Evolutionary conservation across 2,797 vertebrate species (phyloP), one percentile per base, ranked within the genome.

Genomic region (Danionella dracula): DNA sequence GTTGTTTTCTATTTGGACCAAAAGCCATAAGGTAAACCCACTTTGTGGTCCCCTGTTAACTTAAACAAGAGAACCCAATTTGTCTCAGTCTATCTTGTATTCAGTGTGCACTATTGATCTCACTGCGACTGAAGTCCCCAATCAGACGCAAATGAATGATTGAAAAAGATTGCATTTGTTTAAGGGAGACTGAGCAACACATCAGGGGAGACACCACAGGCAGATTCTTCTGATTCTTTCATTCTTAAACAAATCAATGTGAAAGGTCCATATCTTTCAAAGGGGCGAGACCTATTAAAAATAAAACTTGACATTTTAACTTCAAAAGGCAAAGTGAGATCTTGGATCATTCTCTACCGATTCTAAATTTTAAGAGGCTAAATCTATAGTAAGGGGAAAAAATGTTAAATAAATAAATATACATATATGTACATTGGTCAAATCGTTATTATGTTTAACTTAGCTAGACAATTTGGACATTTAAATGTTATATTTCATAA

Each of bases 401-500:
- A n/a, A n/a, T n/a, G n/a, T n/a, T n/a, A n/a, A n/a, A n/a, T n/a
- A n/a, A n/a, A n/a, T n/a, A n/a, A 55, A 70, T 44, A 60, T 63
- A 53, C 55, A 64, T 34, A 17, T 56, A 57, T 70, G 23, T 73
- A 62, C 71, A 78, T 73, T 59, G 71, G 71, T 76, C 57, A 73
- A 71, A 72, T 56, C 34, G 62, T 81, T 44, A 54, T 56, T 66
- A 81, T 75, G 58, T 61, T 61, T 46, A 57, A 61, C 66, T 59
- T 46, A 63, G 37, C 68, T 65, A 68, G 48, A 60, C 66, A 49
- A 68, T 41, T 72, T 77, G 72, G 55, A 71, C 76, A 70, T 65
- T 34, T 72, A 49, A 82, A 72, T 82, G 76, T 45, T 70, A 79
- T 85, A 77, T 84, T 81, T 88, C 78, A 85, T 82, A 79, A 76